Percentiles rank a stretch among this genome's conserved stretches.
These are phyloP conservation scores for Irena cyanogastra DNA, from an alignment of 2,113 vertebrate species.

Conservation along the genomic window DNA sequence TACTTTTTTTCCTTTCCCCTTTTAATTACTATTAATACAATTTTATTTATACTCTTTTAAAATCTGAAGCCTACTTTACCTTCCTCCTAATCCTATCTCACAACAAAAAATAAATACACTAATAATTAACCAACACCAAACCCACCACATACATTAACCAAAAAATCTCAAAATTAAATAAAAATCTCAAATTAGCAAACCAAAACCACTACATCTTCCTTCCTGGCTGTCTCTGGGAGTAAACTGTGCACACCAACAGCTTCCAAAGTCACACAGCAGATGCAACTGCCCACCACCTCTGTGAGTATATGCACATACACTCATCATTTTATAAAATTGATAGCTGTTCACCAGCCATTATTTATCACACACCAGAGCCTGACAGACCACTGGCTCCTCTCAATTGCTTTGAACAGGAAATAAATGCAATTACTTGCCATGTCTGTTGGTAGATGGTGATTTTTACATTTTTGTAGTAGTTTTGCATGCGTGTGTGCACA, in stretches of 20 bases:
- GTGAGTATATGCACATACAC: neutral
- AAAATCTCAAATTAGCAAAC: too few relatives aligned
- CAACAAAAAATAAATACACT: too few relatives aligned
- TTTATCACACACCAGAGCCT: neutral
- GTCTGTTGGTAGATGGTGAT: neutral
- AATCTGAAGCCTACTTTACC: too few relatives aligned
- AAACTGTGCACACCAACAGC: neutral
- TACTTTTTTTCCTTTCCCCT: too few relatives aligned
- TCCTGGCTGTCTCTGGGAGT: neutral
- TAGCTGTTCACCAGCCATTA: neutral
- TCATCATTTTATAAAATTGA: neutral
- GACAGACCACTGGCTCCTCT: neutral
- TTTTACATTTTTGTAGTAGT: neutral
- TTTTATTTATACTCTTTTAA: too few relatives aligned
- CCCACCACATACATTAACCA: too few relatives aligned
- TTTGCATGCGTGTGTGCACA: rapidly evolving
- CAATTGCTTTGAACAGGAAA: neutral
- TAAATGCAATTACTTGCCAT: neutral
- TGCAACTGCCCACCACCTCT: neutral
- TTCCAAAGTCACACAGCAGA: neutral
- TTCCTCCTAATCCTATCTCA: too few relatives aligned
- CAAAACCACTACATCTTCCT: too few relatives aligned
- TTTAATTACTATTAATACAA: too few relatives aligned
- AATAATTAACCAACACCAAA: too few relatives aligned
- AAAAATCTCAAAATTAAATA: too few relatives aligned